Base-by-base conservation (phyloP, 2,888 invertebrate genomes). In the Pogonocherus hispidulus region DNA sequence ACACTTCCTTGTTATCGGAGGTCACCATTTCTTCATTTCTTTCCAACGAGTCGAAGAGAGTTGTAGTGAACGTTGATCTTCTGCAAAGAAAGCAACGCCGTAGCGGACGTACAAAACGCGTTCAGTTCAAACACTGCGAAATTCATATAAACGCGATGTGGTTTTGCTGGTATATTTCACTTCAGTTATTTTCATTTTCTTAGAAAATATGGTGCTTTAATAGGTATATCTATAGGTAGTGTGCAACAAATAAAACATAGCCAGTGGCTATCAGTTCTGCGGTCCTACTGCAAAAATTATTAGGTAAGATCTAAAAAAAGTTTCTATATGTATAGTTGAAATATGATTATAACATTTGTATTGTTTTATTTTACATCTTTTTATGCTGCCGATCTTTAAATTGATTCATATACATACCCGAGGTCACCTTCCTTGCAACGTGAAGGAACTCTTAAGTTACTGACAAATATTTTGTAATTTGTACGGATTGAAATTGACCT, bases 11-110 rank as follows among this genome's bases (percentile, higher is more conserved):
- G 14, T 54, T 59, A 52, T 66, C 52, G 46, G 59, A 66, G 66
- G 66, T 66, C 66, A 66, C 66, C 41, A 46, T 66, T 66, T 66
- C 66, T 66, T 66, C 57, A 37, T 66, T 66, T 54, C 46, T 60
- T 60, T 22, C 22, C 59, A 23, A 27, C 52, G 51, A 60, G 49
- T 14, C 35, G 60, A 60, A 18, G 60, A 60, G 57, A 46, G 57
- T 22, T 22, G 37, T 22, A 60, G 60, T 60, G 60, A 60, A 60
- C 44, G 60, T 60, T 35, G 22, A 60, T 35, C 47, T 47, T 35
- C 37, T 32, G 27, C 16, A 22, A 60, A 60, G 60, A 60, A 60
- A 60, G 60, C 60, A 60, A 32, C 60, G 49, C 60, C 18, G 49
- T n/a, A 14, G 23, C 60, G 32, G 49, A 32, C 35, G n/a, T 19